These are phyloP conservation scores for Polyodon spathula DNA, from an alignment of 2,113 vertebrate genomes.

Conservation along the genomic window DNA sequence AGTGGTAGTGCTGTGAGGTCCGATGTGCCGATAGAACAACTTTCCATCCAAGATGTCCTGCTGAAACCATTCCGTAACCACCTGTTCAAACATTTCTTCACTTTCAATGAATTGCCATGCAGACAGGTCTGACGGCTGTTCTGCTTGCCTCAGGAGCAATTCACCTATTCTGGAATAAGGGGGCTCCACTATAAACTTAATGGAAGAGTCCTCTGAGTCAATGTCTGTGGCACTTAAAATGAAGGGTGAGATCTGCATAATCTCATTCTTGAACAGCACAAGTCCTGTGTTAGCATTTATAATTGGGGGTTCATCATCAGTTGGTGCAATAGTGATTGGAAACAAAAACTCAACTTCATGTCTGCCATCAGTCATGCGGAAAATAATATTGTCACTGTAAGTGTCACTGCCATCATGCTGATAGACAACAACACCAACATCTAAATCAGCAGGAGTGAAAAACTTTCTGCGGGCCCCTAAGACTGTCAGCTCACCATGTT, in stretches of 20 bases:
- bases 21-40: conserved; percentile 60
- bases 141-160: conserved; percentile 54
- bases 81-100: conserved; percentile 64
- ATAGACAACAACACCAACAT: conserved; percentile 56
- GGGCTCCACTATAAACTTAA: conserved; percentile 52
- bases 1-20: conserved; percentile 47
- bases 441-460: conserved; percentile 57
- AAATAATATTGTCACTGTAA: conserved; percentile 69
- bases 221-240: conserved; percentile 64
- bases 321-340: conserved; percentile 58
- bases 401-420: conserved; percentile 67
- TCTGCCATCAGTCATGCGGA: conserved; percentile 58
- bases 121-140: conserved; percentile 40
- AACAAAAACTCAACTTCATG: conserved; percentile 70
- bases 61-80: conserved; percentile 67
- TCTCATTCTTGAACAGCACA: conserved; percentile 53
- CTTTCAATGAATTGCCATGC: conserved; percentile 54
- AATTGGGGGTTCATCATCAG: conserved; percentile 61
- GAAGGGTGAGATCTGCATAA: conserved; percentile 65
- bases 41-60: conserved; percentile 66
- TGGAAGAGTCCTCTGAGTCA: conserved; percentile 65
- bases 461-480: conserved; percentile 41
- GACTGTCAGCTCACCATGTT: conserved; percentile 51
- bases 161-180: conserved; percentile 46
- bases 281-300: conserved; percentile 61